A percentile compares a stretch with the other conserved stretches of the same genome.
phyloP scores from a whole-genome alignment of 2,113 vertebrate species.

The Salvelinus alpinus region DNA sequence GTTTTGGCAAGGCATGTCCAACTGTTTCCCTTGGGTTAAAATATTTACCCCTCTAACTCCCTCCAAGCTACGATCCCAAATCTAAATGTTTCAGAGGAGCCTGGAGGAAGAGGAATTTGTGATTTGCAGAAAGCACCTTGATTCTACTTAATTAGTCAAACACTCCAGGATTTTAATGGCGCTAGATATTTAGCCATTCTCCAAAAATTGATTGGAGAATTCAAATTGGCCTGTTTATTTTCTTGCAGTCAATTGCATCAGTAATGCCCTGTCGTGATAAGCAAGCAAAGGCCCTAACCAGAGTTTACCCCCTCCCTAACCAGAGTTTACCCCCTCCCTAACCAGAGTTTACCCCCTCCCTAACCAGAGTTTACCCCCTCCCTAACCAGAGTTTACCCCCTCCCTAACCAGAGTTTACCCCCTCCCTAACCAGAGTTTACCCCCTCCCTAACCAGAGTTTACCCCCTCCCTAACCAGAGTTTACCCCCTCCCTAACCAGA shows the following conservation, averaged over 20 bases:
- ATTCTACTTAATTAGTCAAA: slow-evolving; percentile 4
- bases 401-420: no score
- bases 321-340: no score
- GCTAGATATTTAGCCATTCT: neutral
- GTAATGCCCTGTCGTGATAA: neutral
- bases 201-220: neutral
- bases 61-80: neutral
- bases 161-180: slow-evolving; percentile 10
- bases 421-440: no score
- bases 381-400: no score
- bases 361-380: no score
- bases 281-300: no score
- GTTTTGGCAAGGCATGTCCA: neutral
- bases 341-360: no score
- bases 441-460: no score
- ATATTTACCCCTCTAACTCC: neutral
- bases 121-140: neutral
- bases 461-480: no score
- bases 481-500: no score
- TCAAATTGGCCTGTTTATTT: neutral
- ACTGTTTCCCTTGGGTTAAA: neutral
- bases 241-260: neutral
- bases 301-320: no score
- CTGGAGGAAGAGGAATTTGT: neutral
- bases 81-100: slow-evolving; percentile 25